phyloP scores from a whole-genome alignment of 35 echinoderm and acorn worm species.

The Ptychodera flava region DNA sequence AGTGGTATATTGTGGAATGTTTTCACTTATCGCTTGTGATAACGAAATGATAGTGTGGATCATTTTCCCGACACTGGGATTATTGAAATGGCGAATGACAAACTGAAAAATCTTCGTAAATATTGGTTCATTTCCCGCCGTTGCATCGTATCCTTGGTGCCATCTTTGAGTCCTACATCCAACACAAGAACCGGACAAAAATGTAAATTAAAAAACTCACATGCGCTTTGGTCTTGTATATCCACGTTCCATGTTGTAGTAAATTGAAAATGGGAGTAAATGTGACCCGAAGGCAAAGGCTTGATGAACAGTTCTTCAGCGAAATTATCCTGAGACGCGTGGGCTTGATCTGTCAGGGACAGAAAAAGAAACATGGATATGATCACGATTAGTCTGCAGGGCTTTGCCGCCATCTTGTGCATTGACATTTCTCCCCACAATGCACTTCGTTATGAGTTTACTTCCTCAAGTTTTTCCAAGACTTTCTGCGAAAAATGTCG shows the following conservation, averaged over 20 bases:
- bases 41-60: no score
- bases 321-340: conserved; percentile 43
- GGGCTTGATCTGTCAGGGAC: background rate
- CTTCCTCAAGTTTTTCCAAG: background rate
- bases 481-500: background rate
- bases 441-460: background rate
- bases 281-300: conserved; percentile 53
- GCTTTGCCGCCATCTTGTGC: background rate
- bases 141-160: no score
- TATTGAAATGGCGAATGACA: no score
- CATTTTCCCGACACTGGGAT: no score
- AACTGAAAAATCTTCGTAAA: no score
- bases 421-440: background rate
- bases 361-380: background rate
- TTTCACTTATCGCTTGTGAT: no score
- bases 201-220: no score
- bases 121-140: no score
- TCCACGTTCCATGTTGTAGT: conserved; percentile 54
- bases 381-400: background rate
- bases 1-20: no score
- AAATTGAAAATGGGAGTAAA: conserved; percentile 75
- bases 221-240: background rate
- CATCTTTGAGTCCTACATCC: no score
- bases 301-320: conserved; percentile 68
- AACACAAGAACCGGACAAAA: no score